phyloP scores from a whole-genome alignment of 2,113 vertebrate genomes.

The Spizaetus ornatus region DNA sequence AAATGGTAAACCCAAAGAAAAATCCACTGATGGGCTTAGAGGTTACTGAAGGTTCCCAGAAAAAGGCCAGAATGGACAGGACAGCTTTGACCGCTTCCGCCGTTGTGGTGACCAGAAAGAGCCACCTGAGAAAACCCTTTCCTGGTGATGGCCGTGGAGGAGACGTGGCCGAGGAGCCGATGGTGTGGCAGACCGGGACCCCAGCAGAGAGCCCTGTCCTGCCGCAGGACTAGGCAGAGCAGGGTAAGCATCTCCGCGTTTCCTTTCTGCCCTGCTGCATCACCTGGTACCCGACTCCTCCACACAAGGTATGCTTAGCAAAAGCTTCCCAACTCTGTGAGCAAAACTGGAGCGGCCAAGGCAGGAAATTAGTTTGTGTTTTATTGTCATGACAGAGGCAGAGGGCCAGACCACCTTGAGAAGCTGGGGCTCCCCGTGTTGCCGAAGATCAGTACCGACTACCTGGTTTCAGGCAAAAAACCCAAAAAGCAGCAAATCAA shows the following conservation, averaged over 20 bases:
- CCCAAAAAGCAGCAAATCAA: background rate
- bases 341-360: background rate
- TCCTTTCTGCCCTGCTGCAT: background rate
- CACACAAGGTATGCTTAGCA: background rate
- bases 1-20: slow-evolving; percentile 38
- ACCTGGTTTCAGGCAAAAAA: background rate
- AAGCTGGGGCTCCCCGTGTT: background rate
- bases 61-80: background rate
- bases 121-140: background rate
- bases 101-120: background rate
- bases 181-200: background rate
- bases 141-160: background rate
- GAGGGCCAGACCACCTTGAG: background rate
- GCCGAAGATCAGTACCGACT: background rate
- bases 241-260: rapidly evolving
- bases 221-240: background rate
- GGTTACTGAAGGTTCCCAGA: slow-evolving; percentile 1
- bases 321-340: background rate
- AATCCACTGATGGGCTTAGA: background rate
- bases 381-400: background rate
- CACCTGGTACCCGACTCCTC: background rate
- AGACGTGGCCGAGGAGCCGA: background rate
- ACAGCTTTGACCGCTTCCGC: background rate
- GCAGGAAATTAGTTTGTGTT: background rate
- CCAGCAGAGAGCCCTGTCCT: background rate